Conservation (phyloP, 1,140 invertebrate genomes). For the Halyomorpha halys region DNA sequence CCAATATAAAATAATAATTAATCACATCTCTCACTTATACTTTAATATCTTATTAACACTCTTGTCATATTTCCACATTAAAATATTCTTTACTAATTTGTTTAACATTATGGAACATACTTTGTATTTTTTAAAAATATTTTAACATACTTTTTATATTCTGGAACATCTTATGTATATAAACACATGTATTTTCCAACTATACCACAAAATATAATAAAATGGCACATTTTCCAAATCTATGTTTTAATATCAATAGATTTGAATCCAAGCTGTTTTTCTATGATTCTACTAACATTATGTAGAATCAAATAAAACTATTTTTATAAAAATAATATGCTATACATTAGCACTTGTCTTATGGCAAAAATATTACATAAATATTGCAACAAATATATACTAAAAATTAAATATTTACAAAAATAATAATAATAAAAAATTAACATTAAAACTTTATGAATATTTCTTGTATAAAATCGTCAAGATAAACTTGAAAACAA, state of each 20-base stretch:
- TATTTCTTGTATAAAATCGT: not conserved
- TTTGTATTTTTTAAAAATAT: too few species aligned
- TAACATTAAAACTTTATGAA: not conserved
- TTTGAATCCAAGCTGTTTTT: conserved; percentile 12
- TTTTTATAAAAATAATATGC: conserved; percentile 15
- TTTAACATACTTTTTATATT: too few species aligned
- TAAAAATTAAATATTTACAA: conserved; percentile 17
- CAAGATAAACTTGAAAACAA: not conserved
- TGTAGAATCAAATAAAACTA: conserved; percentile 16
- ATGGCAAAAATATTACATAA: conserved; percentile 9
- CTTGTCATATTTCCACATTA: too few species aligned
- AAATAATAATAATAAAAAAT: not conserved
- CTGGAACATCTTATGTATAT: too few species aligned
- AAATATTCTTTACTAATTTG: too few species aligned
- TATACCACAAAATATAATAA: conserved; percentile 19
- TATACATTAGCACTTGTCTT: conserved; percentile 12
- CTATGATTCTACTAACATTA: not conserved
- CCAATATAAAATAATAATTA: too few species aligned
- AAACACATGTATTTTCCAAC: conserved; percentile 3
- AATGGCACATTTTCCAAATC: conserved; percentile 14
- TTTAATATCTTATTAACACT: too few species aligned
- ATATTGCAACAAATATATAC: conserved; percentile 18
- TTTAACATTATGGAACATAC: too few species aligned
- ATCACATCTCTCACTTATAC: too few species aligned
- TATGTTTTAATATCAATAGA: not conserved